Base-by-base conservation (phyloP, 2,888 invertebrate species). In the Nomada ferruginata region DNA sequence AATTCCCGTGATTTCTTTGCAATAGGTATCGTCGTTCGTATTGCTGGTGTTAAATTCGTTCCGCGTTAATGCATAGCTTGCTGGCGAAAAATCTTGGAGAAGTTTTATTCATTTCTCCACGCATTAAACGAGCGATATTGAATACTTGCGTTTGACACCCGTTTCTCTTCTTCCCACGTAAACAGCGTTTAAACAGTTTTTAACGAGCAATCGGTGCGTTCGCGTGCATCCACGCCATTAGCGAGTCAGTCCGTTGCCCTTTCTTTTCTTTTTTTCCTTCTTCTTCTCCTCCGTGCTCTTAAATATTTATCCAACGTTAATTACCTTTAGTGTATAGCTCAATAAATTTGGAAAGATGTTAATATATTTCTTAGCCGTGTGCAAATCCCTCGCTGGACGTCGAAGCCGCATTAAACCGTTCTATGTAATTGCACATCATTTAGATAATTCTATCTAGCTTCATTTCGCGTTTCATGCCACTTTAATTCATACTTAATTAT, bases 171-270 rank as follows among this genome's bases (percentile, higher is more conserved):
- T 63, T 55, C 61, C 47, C 59, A 29, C 42, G 65, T 59, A 66
- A 79, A 74, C 23, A 55, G 50, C 47, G 65, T 79, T 79, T 79
- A 68, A 82, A 79, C 63, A 75, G 61, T 53, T 74, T 79, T 79
- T 79, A 70, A 82, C 74, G 57, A 70, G 23, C 72, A 60, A 61
- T 47, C 69, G 42, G 72, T 26, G 50, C 42, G 69, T 60, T 81
- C 60, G 73, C 72, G 78, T 70, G 78, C 55, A 69, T 63, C 36
- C 20, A 13, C 23, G 47, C 26, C 75, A 82, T 71, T 68, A 57
- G 44, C 47, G 42, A 9, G 42, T 20, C 4, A 2, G 20, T 47
- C 13, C 53, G 5, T 66, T 47, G 47, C 47, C 15, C 55, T 18
- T 26, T 60, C 61, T 20, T 23, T 42, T 13, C n/a, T 18, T 23